phyloP scores from a whole-genome alignment of 2,113 vertebrate species.

The Pandion haliaetus region DNA sequence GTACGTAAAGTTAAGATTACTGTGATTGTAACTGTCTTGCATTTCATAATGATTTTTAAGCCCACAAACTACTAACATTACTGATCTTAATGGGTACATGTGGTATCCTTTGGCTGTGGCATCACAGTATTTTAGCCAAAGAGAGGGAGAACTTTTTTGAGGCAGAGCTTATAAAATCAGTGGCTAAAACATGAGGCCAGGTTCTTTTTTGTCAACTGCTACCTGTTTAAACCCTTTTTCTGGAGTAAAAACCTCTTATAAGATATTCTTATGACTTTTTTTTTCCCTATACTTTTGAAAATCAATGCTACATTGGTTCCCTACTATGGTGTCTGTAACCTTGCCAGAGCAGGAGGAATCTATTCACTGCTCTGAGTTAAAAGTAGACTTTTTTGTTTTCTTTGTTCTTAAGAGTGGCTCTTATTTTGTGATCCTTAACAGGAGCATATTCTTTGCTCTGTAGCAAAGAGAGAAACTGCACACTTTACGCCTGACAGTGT shows the following conservation, averaged over 20 bases:
- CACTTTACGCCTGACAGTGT: not conserved
- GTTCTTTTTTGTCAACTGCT: not conserved
- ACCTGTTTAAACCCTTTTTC: not conserved
- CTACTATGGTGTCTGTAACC: not conserved
- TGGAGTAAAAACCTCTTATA: not conserved
- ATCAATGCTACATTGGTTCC: not conserved
- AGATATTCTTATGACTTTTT: not conserved
- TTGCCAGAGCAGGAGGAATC: not conserved
- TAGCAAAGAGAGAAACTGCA: not conserved
- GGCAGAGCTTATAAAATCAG: not conserved
- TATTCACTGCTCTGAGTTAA: not conserved
- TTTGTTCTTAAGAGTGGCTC: not conserved
- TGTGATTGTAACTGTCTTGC: not conserved
- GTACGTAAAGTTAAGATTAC: not conserved
- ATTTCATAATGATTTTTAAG: not conserved
- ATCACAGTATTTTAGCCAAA: not conserved
- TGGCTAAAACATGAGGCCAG: not conserved
- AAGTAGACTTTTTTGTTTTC: not conserved
- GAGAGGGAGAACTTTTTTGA: not conserved
- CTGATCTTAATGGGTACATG: not conserved
- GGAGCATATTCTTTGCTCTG: not conserved
- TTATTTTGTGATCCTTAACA: not conserved
- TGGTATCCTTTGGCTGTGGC: not conserved
- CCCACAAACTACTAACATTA: not conserved
- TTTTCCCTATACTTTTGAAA: not conserved